Evolutionary conservation across 2,888 invertebrate species (phyloP).

Genomic region (Priapulus caudatus): DNA sequence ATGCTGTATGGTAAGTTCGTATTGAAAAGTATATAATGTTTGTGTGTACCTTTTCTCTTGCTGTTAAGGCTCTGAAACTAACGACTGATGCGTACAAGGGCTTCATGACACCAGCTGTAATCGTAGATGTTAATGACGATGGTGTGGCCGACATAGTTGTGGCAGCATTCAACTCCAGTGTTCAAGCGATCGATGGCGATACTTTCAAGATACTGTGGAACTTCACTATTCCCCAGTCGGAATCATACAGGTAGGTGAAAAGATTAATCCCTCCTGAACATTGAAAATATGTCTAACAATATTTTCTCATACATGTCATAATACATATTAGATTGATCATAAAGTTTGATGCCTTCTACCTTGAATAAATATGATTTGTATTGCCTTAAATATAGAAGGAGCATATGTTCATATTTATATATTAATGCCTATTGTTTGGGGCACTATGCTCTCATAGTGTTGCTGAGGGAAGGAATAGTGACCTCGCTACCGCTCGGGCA

Average conservation of each 20-base stretch:
- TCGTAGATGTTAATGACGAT: slow-evolving; percentile 60
- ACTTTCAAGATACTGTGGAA: slow-evolving; percentile 59
- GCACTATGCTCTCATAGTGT: no score
- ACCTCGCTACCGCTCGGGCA: no score
- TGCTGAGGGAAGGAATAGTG: no score
- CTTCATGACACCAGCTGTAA: slow-evolving; percentile 48
- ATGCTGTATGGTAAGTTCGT: no score
- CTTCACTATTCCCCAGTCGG: slow-evolving; percentile 50
- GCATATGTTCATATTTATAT: no score
- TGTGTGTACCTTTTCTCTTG: background rate
- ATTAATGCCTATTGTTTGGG: no score
- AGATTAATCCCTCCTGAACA: slow-evolving; percentile 6
- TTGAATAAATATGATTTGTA: no score
- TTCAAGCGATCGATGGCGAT: slow-evolving; percentile 57
- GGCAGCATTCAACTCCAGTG: slow-evolving; percentile 56
- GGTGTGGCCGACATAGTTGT: slow-evolving; percentile 57
- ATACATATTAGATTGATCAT: no score
- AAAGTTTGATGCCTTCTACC: no score
- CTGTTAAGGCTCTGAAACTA: slow-evolving; percentile 42
- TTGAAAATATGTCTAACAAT: no score
- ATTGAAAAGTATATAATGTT: background rate
- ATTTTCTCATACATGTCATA: no score
- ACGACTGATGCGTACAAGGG: slow-evolving; percentile 52
- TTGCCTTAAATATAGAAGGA: no score
- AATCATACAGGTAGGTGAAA: slow-evolving; percentile 47